Evolutionary conservation across 2,888 invertebrate species (phyloP).

Genomic region (Chironomus tentans): DNA sequence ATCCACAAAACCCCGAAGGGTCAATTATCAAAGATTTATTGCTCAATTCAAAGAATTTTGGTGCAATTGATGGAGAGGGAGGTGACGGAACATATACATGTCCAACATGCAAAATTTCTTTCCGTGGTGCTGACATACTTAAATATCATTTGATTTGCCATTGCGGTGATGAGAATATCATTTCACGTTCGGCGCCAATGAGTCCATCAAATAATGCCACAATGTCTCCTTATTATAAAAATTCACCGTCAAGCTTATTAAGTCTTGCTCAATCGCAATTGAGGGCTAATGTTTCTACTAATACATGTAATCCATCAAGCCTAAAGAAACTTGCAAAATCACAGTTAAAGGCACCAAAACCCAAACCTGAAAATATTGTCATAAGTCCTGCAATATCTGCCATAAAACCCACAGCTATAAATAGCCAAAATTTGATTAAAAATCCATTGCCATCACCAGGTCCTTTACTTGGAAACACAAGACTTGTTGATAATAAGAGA

Average conservation of each 20-base stretch:
- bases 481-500: slow-evolving; percentile 54
- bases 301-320: slow-evolving; percentile 36
- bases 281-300: slow-evolving; percentile 40
- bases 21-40: slow-evolving; percentile 70
- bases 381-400: slow-evolving; percentile 33
- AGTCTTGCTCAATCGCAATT: slow-evolving; percentile 41
- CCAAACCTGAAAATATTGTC: slow-evolving; percentile 50
- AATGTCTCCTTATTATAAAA: slow-evolving; percentile 33
- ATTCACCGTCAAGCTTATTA: slow-evolving; percentile 39
- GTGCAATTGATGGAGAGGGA: slow-evolving; percentile 49
- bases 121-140: slow-evolving; percentile 69
- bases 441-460: slow-evolving; percentile 69
- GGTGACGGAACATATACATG: slow-evolving; percentile 56
- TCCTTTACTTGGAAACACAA: slow-evolving; percentile 70
- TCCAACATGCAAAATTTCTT: slow-evolving; percentile 66
- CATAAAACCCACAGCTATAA: slow-evolving; percentile 32
- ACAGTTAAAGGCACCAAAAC: slow-evolving; percentile 39
- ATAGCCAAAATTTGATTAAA: slow-evolving; percentile 6
- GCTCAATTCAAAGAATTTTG: slow-evolving; percentile 53
- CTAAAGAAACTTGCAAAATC: slow-evolving; percentile 39
- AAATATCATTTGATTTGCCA: slow-evolving; percentile 71
- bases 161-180: slow-evolving; percentile 47
- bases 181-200: slow-evolving; percentile 40
- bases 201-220: slow-evolving; percentile 35
- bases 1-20: slow-evolving; percentile 57